A percentile compares a stretch with the other conserved stretches of the same genome.
Conservation (phyloP, 2,113 vertebrate genomes). For the Ornithorhynchus anatinus region DNA sequence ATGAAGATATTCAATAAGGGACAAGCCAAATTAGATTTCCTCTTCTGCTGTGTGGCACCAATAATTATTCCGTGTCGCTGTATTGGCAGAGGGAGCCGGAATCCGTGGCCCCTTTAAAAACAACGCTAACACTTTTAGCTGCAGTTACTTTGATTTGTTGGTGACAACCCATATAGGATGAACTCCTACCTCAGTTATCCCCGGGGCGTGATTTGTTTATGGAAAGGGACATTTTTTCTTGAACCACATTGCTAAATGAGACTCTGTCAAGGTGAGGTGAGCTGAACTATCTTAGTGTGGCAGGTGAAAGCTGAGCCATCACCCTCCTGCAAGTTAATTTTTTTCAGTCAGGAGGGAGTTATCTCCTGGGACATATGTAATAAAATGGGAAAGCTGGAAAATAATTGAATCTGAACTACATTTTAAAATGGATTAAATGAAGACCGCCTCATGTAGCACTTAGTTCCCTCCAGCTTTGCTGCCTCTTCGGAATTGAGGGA, state of each 20-base stretch:
- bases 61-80: constrained; percentile 39
- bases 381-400: not conserved
- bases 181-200: not conserved
- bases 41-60: not conserved
- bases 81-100: constrained; percentile 32
- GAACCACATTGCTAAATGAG: not conserved
- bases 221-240: constrained; percentile 8
- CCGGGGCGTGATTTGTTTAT: not conserved
- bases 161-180: too few species aligned
- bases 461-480: not conserved
- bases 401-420: not conserved
- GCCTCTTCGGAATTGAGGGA: too few species aligned
- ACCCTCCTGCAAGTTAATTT: not conserved
- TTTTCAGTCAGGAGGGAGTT: not conserved
- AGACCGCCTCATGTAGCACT: not conserved
- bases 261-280: too few species aligned
- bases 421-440: constrained; percentile 4
- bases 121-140: not conserved
- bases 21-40: not conserved
- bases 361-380: too few species aligned
- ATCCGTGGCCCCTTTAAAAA: constrained; percentile 8
- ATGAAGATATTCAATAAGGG: not conserved
- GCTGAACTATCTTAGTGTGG: too few species aligned
- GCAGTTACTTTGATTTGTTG: too few species aligned
- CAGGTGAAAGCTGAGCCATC: not conserved